Percentiles rank a stretch among this genome's conserved stretches.
Conservation (phyloP, 2,113 vertebrate genomes). For the Glaucomys volans region DNA sequence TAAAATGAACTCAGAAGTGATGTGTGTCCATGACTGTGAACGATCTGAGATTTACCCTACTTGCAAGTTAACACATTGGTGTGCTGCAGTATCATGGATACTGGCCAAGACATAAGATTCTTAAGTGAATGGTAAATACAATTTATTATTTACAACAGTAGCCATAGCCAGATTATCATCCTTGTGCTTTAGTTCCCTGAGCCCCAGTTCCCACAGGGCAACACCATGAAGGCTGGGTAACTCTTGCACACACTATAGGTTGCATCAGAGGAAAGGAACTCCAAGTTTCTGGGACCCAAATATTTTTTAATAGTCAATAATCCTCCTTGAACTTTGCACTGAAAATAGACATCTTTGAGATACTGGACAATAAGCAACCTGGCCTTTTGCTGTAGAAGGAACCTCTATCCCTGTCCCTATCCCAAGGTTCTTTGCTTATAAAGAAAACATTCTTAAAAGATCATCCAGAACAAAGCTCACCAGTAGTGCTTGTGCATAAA, state of each 20-base stretch:
- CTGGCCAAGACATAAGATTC: not conserved
- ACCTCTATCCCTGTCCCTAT: not conserved
- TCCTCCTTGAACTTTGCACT: not conserved
- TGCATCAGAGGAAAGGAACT: not conserved
- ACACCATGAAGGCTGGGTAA: accelerated
- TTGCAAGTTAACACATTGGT: not conserved
- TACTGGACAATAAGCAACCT: not conserved
- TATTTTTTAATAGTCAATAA: not conserved
- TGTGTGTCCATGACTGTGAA: conserved; percentile 7
- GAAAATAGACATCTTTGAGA: not conserved
- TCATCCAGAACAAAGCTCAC: not conserved
- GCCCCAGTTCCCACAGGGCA: not conserved
- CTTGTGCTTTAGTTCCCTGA: conserved; percentile 1
- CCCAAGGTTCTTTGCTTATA: not conserved
- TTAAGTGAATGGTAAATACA: not conserved
- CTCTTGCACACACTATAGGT: not conserved
- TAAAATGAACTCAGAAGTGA: conserved; percentile 50
- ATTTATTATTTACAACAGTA: not conserved
- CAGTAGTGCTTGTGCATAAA: not conserved
- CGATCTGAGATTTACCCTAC: not conserved
- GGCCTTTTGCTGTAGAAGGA: not conserved
- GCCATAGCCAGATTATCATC: not conserved
- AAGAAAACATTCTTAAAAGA: not conserved
- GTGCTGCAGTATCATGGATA: not conserved
- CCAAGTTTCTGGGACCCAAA: not conserved